Conservation (phyloP, 2,797 vertebrate species). For the Thaleichthys pacificus region DNA sequence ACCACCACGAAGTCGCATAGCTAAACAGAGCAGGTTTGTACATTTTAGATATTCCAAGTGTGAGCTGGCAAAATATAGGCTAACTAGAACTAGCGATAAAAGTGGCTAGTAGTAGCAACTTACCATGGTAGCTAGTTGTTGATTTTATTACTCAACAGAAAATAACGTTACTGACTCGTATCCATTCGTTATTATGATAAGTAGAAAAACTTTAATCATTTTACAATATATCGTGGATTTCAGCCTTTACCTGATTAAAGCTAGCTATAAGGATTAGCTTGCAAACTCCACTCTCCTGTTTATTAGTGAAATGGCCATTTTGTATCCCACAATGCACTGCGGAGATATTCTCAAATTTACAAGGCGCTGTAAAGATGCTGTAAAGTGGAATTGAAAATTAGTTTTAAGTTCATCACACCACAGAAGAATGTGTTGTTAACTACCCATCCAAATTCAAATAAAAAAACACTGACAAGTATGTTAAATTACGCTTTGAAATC, state of each 20-base stretch:
- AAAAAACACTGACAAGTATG: no score
- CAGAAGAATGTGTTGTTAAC: no score
- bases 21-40: neutral
- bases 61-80: neutral
- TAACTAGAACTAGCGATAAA: neutral
- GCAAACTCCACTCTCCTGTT: neutral
- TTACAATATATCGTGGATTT: neutral
- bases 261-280: neutral
- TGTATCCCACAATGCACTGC: slow-evolving; percentile 67
- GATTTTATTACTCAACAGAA: neutral
- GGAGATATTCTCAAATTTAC: no score
- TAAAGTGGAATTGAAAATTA: no score
- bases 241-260: neutral
- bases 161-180: neutral
- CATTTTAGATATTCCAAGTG: neutral
- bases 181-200: neutral
- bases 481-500: no score
- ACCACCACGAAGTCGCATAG: neutral
- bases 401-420: no score
- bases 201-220: neutral
- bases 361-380: no score
- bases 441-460: no score
- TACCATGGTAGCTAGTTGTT: slow-evolving; percentile 19
- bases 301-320: slow-evolving; percentile 53
- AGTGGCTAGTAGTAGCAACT: slow-evolving; percentile 7